Evolutionary conservation across 2,797 vertebrate genomes (phyloP).

Genomic region (Poeciliopsis gracilis): DNA sequence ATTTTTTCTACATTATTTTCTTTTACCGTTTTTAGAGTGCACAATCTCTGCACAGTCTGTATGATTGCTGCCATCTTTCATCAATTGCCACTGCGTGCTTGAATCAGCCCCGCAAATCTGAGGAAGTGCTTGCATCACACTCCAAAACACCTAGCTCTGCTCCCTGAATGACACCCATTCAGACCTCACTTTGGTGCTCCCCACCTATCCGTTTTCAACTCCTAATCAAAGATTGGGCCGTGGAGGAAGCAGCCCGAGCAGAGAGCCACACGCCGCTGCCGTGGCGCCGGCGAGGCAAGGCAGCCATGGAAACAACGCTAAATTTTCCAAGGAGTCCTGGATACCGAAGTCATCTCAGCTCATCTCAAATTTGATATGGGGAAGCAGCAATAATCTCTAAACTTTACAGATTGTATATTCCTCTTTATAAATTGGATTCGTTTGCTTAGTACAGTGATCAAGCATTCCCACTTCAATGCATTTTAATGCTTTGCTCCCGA

Average conservation of each 20-base stretch:
- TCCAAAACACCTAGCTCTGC: neutral
- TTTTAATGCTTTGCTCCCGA: no score
- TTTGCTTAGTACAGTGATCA: neutral
- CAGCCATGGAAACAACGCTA: neutral
- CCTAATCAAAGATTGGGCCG: neutral
- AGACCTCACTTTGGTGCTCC: neutral
- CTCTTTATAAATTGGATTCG: neutral
- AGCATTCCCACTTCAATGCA: neutral
- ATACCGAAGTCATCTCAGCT: neutral
- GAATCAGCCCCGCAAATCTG: neutral
- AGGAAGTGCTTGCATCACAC: neutral
- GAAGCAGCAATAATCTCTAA: neutral
- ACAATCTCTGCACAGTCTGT: neutral
- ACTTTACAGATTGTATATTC: neutral
- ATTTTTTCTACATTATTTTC: neutral
- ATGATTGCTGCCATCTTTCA: neutral
- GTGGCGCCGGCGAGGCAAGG: neutral
- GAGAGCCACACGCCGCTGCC: neutral
- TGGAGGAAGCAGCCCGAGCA: neutral
- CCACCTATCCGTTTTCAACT: neutral
- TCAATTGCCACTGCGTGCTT: neutral
- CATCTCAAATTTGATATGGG: neutral
- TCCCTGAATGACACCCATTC: neutral
- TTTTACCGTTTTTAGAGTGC: neutral
- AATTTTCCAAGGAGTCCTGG: neutral